A percentile compares a stretch with the other conserved stretches of the same genome.
phyloP scores from a whole-genome alignment of 2,797 vertebrate genomes.

The Acrocephalus scirpaceus region DNA sequence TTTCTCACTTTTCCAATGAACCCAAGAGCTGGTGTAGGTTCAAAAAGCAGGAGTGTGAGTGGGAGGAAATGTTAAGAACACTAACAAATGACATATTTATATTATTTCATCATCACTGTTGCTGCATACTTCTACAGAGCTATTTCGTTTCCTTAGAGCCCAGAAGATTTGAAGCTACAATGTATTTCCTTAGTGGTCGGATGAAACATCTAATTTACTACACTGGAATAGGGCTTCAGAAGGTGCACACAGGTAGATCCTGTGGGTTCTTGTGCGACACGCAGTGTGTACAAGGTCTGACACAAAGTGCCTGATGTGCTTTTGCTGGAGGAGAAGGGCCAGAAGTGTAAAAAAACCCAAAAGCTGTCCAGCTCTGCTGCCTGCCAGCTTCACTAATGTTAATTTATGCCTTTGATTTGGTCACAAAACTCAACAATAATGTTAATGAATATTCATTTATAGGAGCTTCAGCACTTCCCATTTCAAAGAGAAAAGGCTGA shows the following conservation, averaged over 20 bases:
- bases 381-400: slow-evolving; percentile 32
- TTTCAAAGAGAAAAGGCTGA: slow-evolving; percentile 15
- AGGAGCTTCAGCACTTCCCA: background rate
- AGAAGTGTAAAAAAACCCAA: background rate
- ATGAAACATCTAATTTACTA: background rate
- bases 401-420: slow-evolving; percentile 57
- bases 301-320: background rate
- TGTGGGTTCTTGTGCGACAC: background rate
- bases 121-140: background rate
- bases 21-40: background rate
- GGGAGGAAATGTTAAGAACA: background rate
- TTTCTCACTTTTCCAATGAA: background rate
- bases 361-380: background rate
- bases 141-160: background rate
- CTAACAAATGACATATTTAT: background rate
- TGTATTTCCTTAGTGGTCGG: background rate
- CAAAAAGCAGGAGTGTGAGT: background rate
- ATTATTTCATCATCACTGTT: background rate
- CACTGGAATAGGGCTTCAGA: background rate
- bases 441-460: slow-evolving; percentile 39
- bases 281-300: background rate
- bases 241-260: background rate
- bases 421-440: slow-evolving; percentile 15
- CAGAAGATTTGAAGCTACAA: background rate
- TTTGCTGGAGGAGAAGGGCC: background rate